phyloP scores from a whole-genome alignment of 1,140 invertebrate species.

The Adelges cooleyi region DNA sequence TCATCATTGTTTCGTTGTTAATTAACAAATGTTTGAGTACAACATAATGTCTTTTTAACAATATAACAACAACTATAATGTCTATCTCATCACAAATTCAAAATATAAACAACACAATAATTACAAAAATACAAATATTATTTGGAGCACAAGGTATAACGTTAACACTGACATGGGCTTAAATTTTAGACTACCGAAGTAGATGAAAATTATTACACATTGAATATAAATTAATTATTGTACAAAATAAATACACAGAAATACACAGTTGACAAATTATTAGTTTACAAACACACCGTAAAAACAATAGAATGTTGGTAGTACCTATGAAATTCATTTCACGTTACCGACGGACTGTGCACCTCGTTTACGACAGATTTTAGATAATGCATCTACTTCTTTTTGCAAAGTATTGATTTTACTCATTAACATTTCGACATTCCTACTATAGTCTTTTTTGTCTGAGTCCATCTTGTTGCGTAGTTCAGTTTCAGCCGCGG shows the following conservation, averaged over 20 bases:
- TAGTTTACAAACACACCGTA: slow-evolving; percentile 1
- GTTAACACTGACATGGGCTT: too few species aligned
- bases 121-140: too few species aligned
- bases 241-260: not conserved
- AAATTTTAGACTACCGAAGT: too few species aligned
- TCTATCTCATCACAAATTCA: too few species aligned
- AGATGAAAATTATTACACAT: not conserved
- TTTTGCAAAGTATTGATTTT: slow-evolving; percentile 66
- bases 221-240: not conserved
- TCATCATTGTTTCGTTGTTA: too few species aligned
- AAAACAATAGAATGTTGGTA: not conserved
- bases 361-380: slow-evolving; percentile 56
- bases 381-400: slow-evolving; percentile 72
- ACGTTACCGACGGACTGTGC: slow-evolving; percentile 44
- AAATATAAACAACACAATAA: too few species aligned
- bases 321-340: slow-evolving; percentile 17
- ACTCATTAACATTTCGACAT: slow-evolving; percentile 62
- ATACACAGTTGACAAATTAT: slow-evolving; percentile 14
- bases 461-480: slow-evolving; percentile 70
- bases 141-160: too few species aligned
- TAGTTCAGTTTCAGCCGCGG: slow-evolving; percentile 72
- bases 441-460: slow-evolving; percentile 68
- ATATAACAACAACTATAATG: too few species aligned
- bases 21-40: too few species aligned
- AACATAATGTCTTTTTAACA: too few species aligned